Evolutionary conservation across 2,888 invertebrate genomes (phyloP), one percentile per base, ranked within the genome.

Genomic region (Mycalesis mineus): DNA sequence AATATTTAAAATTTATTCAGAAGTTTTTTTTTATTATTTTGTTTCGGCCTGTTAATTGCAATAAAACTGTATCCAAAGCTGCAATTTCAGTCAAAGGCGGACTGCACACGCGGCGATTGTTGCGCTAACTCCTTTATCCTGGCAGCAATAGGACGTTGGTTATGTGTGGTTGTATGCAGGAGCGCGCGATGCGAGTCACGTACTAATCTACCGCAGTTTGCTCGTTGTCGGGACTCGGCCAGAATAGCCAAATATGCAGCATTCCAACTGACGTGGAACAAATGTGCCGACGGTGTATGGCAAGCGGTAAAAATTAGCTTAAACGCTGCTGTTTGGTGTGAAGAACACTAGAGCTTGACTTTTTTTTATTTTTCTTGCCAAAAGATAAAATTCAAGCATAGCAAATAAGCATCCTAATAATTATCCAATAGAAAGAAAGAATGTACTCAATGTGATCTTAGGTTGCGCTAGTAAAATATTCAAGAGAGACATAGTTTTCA

Each of bases 201-300:
- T 69, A 65, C 57, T 67, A 66, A 70, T 70, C 68, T 66, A 64
- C 68, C 68, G 58, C 69, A 66, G 71, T 71, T 71, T 70, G 69
- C 71, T 69, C 71, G 69, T 71, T 69, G 69, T 68, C 68, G 67
- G 64, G 48, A 61, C 68, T 57, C 54, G 58, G 52, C 33, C 55
- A 53, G 71, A 71, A 71, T 71, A 68, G 65, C 64, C 58, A 65
- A 63, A 63, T 61, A 61, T 57, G 55, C 44, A 52, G 54, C 61
- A 61, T 63, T 64, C 57, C 59, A 37, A 41, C 42, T 56, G 41
- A 44, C 44, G 49, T 44, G 57, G 52, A 58, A 56, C 56, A 56
- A 60, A 57, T 57, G 60, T 42, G 17, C 33, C 41, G 15, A 11
- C 9, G 37, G 22, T 55, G 41, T 41, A 55, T 55, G 55, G 31